Evolutionary conservation across 1,140 invertebrate species (phyloP), one percentile per base, ranked within the genome.

Genomic region (Potamilus streckersoni): DNA sequence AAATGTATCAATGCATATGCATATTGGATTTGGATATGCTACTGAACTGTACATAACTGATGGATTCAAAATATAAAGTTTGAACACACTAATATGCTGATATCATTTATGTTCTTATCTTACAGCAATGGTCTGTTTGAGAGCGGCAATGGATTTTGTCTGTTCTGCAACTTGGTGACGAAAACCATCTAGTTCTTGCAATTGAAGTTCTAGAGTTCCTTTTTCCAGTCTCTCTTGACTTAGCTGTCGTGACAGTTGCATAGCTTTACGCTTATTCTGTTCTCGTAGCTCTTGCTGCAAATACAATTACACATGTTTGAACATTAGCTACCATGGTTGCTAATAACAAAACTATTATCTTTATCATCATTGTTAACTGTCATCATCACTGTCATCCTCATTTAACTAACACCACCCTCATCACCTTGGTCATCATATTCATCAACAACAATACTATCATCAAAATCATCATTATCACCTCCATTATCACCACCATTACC

Each of bases 241-340:
- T 60, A 86, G 74, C 67, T 86, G 83, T 63, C 81, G 79, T 69
- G 77, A 80, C 77, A 87, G 62, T 23, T 80, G 77, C 58, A 80
- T 82, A 59, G 80, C 69, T 71, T 79, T 79, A 8, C 81, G 80
- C 75, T 81, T 87, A 75, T 69, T 74, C 59, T 84, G 74, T 67
- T 88, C 86, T n/a, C 75, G 71, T 62, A 86, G 83, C 62, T 85
- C 83, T 79, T 85, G 84, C 87, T 88, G 78, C 20, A 79, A 71
- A 69, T 61, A 59, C 2, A 62, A n/a, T 76, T 69, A 60, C 60
- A 71, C 63, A 14, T 58, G 17, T 17, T 23, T 15, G 56, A 15
- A 49, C 17, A n/a, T 19, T 31, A 27, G 19, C 56, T 14, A 59
- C 5, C n/a, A 55, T n/a, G 31, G 60, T 66, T 66, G 38, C 56